phyloP scores from a whole-genome alignment of 2,113 vertebrate species.

The Castor canadensis region DNA sequence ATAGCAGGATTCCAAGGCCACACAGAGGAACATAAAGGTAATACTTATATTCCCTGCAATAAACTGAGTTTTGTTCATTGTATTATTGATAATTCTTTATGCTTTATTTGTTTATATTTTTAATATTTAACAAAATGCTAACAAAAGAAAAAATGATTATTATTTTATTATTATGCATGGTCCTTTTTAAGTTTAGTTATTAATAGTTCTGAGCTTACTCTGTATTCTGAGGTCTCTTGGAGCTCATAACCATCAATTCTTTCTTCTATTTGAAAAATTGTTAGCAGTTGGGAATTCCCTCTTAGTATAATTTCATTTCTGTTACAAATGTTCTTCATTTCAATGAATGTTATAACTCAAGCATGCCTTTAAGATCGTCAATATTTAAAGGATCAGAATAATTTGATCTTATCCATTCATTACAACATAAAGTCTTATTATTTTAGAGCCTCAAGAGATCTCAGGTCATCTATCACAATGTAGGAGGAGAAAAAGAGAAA shows the following conservation, averaged over 20 bases:
- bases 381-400: background rate
- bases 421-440: background rate
- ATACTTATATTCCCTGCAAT: background rate
- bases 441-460: background rate
- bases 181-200: background rate
- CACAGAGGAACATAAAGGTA: background rate
- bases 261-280: background rate
- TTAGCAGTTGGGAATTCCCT: background rate
- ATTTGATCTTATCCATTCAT: background rate
- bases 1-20: background rate
- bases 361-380: background rate
- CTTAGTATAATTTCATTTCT: background rate
- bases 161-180: background rate
- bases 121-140: background rate
- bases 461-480: background rate
- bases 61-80: background rate
- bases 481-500: background rate
- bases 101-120: background rate
- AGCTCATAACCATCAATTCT: background rate
- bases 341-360: background rate
- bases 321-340: background rate
- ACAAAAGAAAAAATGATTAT: background rate
- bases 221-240: background rate
- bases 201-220: background rate
- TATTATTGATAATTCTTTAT: background rate